phyloP scores from a whole-genome alignment of 2,888 invertebrate species.

The Incurvaria masculella region DNA sequence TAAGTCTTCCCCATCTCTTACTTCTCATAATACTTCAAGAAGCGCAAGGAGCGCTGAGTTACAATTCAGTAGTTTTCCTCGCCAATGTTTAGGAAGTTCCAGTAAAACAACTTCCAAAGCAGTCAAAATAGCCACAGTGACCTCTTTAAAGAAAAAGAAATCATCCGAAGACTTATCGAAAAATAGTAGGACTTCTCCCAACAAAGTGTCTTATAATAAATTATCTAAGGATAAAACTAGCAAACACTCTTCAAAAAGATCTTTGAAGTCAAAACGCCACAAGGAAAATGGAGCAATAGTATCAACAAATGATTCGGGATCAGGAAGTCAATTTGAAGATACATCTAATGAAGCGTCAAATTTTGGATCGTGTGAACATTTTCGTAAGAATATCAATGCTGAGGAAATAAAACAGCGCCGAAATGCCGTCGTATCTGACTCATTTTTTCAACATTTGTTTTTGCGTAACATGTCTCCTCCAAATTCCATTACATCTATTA shows the following conservation, averaged over 20 bases:
- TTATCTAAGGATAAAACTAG: conserved; percentile 8
- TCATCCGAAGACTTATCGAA: conserved; percentile 16
- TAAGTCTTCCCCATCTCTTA: conserved; percentile 35
- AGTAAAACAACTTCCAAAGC: conserved; percentile 6
- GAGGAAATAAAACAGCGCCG: conserved; percentile 57
- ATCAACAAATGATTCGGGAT: conserved; percentile 27
- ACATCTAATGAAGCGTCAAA: conserved; percentile 38
- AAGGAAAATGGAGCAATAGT: conserved; percentile 22
- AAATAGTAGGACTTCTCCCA: conserved; percentile 32
- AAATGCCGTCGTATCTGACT: conserved; percentile 58
- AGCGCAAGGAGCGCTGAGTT: not conserved
- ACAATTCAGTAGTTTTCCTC: not conserved
- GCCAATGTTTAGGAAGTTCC: not conserved
- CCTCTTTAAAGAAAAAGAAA: conserved; percentile 43
- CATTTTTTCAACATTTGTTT: conserved; percentile 71
- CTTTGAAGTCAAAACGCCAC: conserved; percentile 22
- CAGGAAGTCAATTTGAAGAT: conserved; percentile 36
- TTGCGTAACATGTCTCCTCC: conserved; percentile 40
- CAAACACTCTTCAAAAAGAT: conserved; percentile 25
- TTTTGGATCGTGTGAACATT: conserved; percentile 29
- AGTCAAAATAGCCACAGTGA: conserved; percentile 38
- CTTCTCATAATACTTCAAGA: conserved; percentile 25
- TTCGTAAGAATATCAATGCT: conserved; percentile 22
- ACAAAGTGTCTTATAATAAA: conserved; percentile 33
- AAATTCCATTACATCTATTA: not conserved